These are phyloP conservation scores for Aporophyla lueneburgensis DNA, from an alignment of 2,888 invertebrate species.

Conservation along the genomic window DNA sequence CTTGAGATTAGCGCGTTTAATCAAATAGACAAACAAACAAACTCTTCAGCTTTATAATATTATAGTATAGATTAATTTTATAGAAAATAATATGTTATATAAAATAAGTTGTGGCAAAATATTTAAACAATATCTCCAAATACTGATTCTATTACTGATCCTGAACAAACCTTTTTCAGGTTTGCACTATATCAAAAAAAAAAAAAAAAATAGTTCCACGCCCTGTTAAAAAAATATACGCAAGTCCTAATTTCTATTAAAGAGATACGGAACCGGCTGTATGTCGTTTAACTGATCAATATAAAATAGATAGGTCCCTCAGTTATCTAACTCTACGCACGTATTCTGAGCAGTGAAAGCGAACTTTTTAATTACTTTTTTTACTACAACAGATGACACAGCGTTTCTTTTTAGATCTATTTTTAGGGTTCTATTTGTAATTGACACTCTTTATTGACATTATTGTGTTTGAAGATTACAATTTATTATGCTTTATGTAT, in stretches of 20 bases:
- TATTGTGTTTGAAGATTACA: neutral
- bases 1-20: too few relatives aligned
- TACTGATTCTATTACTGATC: neutral
- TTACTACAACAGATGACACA: slow-evolving; percentile 84
- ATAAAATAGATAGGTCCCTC: slow-evolving; percentile 80
- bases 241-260: slow-evolving; percentile 61
- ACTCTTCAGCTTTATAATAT: too few relatives aligned
- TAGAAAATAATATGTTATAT: too few relatives aligned
- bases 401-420: slow-evolving; percentile 72
- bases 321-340: slow-evolving; percentile 86
- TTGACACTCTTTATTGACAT: slow-evolving; percentile 10
- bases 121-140: neutral
- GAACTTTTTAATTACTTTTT: slow-evolving; percentile 87
- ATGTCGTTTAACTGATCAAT: slow-evolving; percentile 84
- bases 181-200: neutral
- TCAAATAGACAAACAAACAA: too few relatives aligned
- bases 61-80: too few relatives aligned
- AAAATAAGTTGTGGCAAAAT: neutral
- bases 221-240: slow-evolving; percentile 49
- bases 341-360: slow-evolving; percentile 86
- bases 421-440: slow-evolving; percentile 52
- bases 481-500: neutral
- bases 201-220: neutral
- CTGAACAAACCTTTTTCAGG: neutral
- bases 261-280: slow-evolving; percentile 80